A percentile compares a stretch with the other conserved stretches of the same genome.
These are phyloP conservation scores for Lagocephalus sceleratus DNA, from an alignment of 2,797 vertebrate species.

Conservation along the genomic window DNA sequence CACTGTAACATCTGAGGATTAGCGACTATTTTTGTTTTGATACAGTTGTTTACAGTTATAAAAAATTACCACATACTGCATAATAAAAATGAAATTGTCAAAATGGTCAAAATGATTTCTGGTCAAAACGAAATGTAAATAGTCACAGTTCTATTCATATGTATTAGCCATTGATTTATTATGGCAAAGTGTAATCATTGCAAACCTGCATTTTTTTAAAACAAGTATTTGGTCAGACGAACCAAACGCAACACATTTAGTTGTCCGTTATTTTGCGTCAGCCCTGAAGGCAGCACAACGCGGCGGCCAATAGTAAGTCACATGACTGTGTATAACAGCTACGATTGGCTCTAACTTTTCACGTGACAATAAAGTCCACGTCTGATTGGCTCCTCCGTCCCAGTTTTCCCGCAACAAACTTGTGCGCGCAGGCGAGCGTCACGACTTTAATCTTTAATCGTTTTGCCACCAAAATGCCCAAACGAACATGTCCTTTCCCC, in stretches of 20 bases:
- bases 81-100: too few relatives aligned
- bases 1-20: conserved; percentile 14
- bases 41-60: not conserved
- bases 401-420: conserved; percentile 55
- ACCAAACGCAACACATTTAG: too few relatives aligned
- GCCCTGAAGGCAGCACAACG: conserved; percentile 19
- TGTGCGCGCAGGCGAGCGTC: not conserved
- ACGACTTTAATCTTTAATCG: not conserved
- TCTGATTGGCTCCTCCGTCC: conserved; percentile 30
- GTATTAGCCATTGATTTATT: too few relatives aligned
- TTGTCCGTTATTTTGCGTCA: not conserved
- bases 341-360: conserved; percentile 27
- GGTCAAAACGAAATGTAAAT: too few relatives aligned
- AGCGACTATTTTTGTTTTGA: conserved; percentile 14
- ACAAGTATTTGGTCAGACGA: too few relatives aligned
- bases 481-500: conserved; percentile 73
- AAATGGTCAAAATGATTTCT: too few relatives aligned
- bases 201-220: too few relatives aligned
- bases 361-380: conserved; percentile 28
- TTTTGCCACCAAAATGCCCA: conserved; percentile 69
- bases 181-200: too few relatives aligned
- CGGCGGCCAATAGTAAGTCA: too few relatives aligned
- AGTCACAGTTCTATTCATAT: too few relatives aligned
- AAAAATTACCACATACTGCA: too few relatives aligned
- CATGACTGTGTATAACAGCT: not conserved